These are phyloP conservation scores for Lacerta viridis DNA, from an alignment of 2,797 vertebrate species.

Conservation along the genomic window DNA sequence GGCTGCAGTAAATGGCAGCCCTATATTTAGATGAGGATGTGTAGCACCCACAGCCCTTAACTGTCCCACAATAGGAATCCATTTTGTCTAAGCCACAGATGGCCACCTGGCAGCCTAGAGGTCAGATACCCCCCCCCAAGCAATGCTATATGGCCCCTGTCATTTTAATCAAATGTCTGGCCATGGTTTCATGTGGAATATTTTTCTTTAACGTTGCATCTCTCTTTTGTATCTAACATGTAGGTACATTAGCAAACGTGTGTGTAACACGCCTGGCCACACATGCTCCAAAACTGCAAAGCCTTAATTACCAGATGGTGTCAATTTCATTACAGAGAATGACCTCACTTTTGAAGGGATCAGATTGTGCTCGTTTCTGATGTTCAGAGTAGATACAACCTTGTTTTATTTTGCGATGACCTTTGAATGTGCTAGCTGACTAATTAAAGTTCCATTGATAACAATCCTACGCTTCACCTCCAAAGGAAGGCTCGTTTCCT, in stretches of 20 bases:
- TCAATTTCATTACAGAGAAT: not conserved
- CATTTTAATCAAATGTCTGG: conserved; percentile 4
- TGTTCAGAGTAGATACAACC: not conserved
- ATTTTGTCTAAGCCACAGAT: not conserved
- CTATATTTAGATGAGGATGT: not conserved
- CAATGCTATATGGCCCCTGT: not conserved
- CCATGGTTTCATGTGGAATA: not conserved
- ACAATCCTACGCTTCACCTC: conserved; percentile 59
- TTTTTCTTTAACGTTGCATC: not conserved
- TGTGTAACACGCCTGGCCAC: not conserved
- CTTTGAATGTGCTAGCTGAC: not conserved
- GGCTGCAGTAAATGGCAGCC: not conserved
- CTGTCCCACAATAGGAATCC: not conserved
- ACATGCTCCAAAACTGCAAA: not conserved
- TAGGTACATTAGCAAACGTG: not conserved
- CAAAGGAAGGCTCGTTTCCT: rapidly evolving
- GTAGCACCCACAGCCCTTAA: not conserved
- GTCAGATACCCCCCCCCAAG: not conserved
- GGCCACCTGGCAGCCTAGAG: not conserved
- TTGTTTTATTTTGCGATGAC: not conserved
- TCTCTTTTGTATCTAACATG: not conserved
- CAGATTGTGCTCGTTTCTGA: not conserved
- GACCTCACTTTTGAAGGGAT: not conserved
- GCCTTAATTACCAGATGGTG: not conserved
- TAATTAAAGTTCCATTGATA: conserved; percentile 3